A percentile compares a stretch with the other conserved stretches of the same genome.
Evolutionary conservation across 2,797 vertebrate species (phyloP).

Genomic region (Ceryle rudis): DNA sequence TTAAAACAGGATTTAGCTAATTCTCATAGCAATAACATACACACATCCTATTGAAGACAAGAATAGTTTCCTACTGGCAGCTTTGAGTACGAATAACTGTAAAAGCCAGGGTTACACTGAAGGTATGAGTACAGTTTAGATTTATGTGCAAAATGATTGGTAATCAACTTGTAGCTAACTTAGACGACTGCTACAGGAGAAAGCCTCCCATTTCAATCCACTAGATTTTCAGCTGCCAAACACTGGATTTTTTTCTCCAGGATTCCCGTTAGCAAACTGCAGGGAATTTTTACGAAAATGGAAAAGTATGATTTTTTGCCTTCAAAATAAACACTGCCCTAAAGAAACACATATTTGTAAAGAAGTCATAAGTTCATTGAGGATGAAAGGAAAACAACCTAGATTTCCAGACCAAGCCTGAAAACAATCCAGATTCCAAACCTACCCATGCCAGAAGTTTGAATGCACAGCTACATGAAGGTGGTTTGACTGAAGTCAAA

Average conservation of each 20-base stretch:
- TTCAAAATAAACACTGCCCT: slow-evolving; percentile 29
- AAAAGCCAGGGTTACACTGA: background rate
- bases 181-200: background rate
- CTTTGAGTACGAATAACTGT: background rate
- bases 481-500: background rate
- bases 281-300: slow-evolving; percentile 8
- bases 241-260: background rate
- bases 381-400: slow-evolving; percentile 18
- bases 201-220: background rate
- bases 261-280: slow-evolving; percentile 9
- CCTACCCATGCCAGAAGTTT: background rate
- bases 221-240: background rate
- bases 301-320: slow-evolving; percentile 8
- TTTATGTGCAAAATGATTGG: background rate
- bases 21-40: background rate
- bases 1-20: background rate
- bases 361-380: slow-evolving; percentile 52
- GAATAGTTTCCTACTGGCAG: background rate
- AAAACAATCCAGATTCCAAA: slow-evolving; percentile 22
- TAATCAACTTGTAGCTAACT: background rate
- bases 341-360: slow-evolving; percentile 30
- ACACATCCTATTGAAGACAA: background rate
- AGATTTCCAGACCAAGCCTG: slow-evolving; percentile 1
- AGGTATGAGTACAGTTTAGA: background rate
- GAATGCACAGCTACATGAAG: background rate